A percentile compares a stretch with the other conserved stretches of the same genome.
Conservation (phyloP, 1,140 invertebrate genomes). For the Rhagoletis zephyria region DNA sequence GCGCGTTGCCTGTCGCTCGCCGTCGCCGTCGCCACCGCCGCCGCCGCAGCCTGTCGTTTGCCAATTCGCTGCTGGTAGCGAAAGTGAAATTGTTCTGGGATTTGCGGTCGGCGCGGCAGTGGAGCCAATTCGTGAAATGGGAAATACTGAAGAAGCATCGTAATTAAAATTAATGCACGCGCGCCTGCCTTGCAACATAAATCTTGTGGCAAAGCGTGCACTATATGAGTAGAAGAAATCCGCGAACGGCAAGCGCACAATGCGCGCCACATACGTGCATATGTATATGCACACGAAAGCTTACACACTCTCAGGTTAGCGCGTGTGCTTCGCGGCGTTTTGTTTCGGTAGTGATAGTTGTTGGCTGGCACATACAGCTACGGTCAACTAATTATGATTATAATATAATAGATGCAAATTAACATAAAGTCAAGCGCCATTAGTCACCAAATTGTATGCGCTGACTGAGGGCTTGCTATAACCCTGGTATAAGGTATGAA, state of each 20-base stretch:
- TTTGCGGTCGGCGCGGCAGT: background rate
- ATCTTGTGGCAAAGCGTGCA: conserved; percentile 38
- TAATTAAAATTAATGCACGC: conserved; percentile 52
- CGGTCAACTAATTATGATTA: no score
- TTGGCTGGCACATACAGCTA: background rate
- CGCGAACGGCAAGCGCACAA: conserved; percentile 56
- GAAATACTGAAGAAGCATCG: background rate
- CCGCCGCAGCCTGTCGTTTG: background rate
- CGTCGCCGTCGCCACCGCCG: background rate
- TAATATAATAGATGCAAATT: no score
- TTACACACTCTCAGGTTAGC: background rate
- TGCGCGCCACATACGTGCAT: background rate
- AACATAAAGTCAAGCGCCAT: no score
- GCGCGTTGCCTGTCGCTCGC: no score
- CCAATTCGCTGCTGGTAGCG: background rate
- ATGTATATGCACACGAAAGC: background rate
- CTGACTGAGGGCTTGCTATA: no score
- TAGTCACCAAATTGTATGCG: no score
- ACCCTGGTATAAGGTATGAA: no score
- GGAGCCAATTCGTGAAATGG: background rate
- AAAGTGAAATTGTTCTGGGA: conserved; percentile 12
- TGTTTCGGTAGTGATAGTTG: background rate
- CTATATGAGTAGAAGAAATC: background rate
- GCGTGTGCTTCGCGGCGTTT: background rate
- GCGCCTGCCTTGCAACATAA: conserved; percentile 53